Evolutionary conservation across 1,140 invertebrate species (phyloP), one percentile per base, ranked within the genome.

Genomic region (Drosophila cardini): DNA sequence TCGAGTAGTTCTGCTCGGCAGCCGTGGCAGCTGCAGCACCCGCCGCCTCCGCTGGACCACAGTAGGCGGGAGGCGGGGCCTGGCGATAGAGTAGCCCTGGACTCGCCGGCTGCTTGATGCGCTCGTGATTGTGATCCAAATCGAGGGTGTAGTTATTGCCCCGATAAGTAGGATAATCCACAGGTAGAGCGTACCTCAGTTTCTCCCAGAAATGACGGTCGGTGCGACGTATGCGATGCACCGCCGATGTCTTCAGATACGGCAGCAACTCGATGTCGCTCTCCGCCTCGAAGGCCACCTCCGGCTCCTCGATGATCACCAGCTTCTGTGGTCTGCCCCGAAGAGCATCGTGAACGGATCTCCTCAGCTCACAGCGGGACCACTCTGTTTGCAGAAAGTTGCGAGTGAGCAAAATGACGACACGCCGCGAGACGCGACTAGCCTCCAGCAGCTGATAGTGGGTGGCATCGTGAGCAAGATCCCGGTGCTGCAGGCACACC

Each of bases 161-260:
- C 64, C 93, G 93, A 91, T 87, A 93, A 0, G 80, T 89, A 74
- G 94, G 94, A 67, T 94, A 94, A 45, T 93, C 90, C 8, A 94
- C 93, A 45, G 97, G 97, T 95, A 98, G 95, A 4, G 96, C 96
- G 92, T 97, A 98, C 63, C 96, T 94, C 79, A 98, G 93, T 89
- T 97, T 96, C 87, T 98, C 97, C 97, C 97, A 98, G 91, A 98
- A 98, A 74, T 96, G 94, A 81, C 96, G 96, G 92, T 98, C 97
- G 72, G 95, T 96, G 96, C 97, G 97, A 46, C 95, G 94, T 30
- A 98, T 94, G 62, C 95, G 94, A 62, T 98, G 94, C 80, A 95
- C 95, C 81, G 97, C 96, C 92, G 96, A 96, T 2, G 96, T 97
- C 90, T 97, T 97, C 30, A 98, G 93, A 92, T 98, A 98, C 10